Percentiles rank a stretch among this genome's conserved stretches.
These are phyloP conservation scores for Heterotis niloticus DNA, from an alignment of 2,113 vertebrate species.

Conservation along the genomic window DNA sequence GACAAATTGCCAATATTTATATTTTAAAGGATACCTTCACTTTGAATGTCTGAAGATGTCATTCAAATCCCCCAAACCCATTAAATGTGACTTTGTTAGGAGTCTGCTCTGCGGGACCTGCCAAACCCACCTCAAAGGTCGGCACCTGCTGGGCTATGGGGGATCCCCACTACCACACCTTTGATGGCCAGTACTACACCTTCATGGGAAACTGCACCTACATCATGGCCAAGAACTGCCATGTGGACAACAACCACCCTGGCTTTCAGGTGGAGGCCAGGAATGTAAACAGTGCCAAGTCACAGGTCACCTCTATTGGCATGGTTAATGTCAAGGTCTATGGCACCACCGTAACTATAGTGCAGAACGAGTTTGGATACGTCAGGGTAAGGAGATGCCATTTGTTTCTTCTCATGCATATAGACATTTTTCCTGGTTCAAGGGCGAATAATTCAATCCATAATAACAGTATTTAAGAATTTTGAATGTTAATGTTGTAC, in stretches of 20 bases:
- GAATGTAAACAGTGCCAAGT: slow-evolving; percentile 50
- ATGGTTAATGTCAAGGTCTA: slow-evolving; percentile 54
- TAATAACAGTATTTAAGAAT: background rate
- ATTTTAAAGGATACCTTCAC: no score
- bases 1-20: no score
- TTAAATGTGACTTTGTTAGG: background rate
- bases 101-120: background rate
- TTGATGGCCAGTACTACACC: slow-evolving; percentile 42
- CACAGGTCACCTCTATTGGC: slow-evolving; percentile 47
- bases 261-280: slow-evolving; percentile 54
- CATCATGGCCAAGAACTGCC: slow-evolving; percentile 44
- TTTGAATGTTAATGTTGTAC: background rate
- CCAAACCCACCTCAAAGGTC: background rate
- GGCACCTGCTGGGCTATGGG: slow-evolving; percentile 6
- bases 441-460: background rate
- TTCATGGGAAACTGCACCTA: slow-evolving; percentile 54
- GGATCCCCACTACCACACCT: slow-evolving; percentile 41
- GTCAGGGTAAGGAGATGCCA: slow-evolving; percentile 45
- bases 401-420: background rate
- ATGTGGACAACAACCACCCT: slow-evolving; percentile 32
- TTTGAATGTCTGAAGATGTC: no score
- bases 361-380: slow-evolving; percentile 38
- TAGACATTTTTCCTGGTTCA: background rate
- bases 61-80: no score
- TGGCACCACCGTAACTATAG: slow-evolving; percentile 39